A percentile compares a stretch with the other conserved stretches of the same genome.
These are phyloP conservation scores for Athene cunicularia DNA, from an alignment of 2,113 vertebrate species.

Conservation along the genomic window DNA sequence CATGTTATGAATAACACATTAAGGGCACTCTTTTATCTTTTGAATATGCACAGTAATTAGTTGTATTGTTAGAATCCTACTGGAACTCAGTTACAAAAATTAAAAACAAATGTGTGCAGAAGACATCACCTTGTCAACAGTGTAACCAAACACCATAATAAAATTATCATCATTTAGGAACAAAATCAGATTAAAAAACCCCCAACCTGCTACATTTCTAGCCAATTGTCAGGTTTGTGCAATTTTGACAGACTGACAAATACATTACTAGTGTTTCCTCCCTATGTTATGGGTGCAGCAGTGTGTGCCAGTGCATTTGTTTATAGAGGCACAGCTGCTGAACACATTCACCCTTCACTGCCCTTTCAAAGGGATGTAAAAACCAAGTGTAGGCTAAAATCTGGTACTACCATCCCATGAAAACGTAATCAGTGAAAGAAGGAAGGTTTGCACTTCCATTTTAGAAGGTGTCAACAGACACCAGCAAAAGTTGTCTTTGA, in stretches of 20 bases:
- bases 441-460: neutral
- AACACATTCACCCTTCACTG: neutral
- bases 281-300: neutral
- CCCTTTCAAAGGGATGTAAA: neutral
- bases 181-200: neutral
- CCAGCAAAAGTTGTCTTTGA: neutral
- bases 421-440: neutral
- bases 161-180: neutral
- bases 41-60: constrained; percentile 41
- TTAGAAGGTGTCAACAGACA: neutral
- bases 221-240: neutral
- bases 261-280: neutral
- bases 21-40: constrained; percentile 36
- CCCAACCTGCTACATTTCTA: neutral
- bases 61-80: constrained; percentile 20
- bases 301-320: neutral
- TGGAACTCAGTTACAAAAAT: neutral
- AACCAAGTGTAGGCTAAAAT: neutral
- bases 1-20: constrained; percentile 67
- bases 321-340: neutral
- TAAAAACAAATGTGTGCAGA: neutral
- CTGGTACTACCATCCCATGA: neutral
- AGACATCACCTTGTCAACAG: constrained; percentile 2
- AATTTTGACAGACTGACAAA: neutral
- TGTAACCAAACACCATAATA: neutral